Conservation (phyloP, 1,140 invertebrate genomes). For the Arctopsyche grandis region DNA sequence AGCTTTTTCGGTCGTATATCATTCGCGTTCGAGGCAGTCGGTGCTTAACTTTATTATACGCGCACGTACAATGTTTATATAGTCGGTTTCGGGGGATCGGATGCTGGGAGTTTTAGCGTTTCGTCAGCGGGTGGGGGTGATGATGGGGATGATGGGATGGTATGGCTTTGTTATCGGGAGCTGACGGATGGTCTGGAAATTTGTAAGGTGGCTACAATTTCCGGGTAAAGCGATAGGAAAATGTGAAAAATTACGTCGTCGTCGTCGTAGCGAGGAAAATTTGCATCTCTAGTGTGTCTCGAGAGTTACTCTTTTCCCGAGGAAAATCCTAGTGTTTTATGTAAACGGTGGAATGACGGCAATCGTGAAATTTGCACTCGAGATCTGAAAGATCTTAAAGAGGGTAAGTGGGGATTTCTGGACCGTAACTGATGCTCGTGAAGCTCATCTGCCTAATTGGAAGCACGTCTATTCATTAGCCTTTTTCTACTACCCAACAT, state of each 20-base stretch:
- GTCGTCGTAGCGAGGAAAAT: background rate
- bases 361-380: no score
- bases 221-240: background rate
- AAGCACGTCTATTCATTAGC: no score
- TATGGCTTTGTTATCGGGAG: background rate
- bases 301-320: background rate
- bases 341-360: background rate
- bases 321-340: background rate
- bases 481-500: no score
- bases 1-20: no score
- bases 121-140: background rate
- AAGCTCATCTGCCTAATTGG: no score
- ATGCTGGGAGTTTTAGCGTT: background rate
- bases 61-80: no score
- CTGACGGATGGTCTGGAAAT: constrained; percentile 9
- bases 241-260: background rate
- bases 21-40: no score
- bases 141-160: background rate
- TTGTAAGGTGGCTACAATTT: constrained; percentile 3
- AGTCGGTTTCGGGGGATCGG: no score
- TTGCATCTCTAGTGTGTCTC: constrained; percentile 4
- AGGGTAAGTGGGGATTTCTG: no score
- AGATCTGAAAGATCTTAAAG: no score
- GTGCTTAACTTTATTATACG: no score
- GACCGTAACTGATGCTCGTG: no score